These are phyloP conservation scores for Thaumatotibia leucotreta DNA, from an alignment of 1,140 invertebrate genomes.

Conservation along the genomic window DNA sequence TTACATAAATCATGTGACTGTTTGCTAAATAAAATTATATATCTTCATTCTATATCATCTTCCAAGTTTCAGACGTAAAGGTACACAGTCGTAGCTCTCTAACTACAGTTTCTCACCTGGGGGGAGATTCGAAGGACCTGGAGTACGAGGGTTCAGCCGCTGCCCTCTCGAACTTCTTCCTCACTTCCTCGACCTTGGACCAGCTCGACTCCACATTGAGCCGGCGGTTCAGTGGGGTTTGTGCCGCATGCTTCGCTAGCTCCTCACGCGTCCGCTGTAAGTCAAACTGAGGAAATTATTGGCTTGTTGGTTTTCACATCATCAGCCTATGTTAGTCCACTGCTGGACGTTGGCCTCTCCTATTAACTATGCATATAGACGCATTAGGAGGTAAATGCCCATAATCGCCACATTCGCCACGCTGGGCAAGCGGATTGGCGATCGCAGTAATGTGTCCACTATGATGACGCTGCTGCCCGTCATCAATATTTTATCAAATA, in stretches of 20 bases:
- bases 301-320: no score
- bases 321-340: no score
- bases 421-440: no score
- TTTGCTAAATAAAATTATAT: no score
- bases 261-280: constrained; percentile 60
- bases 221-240: constrained; percentile 49
- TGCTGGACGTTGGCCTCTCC: no score
- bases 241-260: constrained; percentile 61
- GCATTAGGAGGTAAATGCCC: no score
- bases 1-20: no score
- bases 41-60: neutral
- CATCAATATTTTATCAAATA: no score
- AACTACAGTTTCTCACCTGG: constrained; percentile 36
- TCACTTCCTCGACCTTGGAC: constrained; percentile 67
- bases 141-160: constrained; percentile 46
- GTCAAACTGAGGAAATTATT: constrained; percentile 27
- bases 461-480: no score
- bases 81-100: neutral
- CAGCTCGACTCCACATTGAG: constrained; percentile 64
- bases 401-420: no score
- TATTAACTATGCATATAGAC: no score
- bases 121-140: constrained; percentile 60
- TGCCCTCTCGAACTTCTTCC: constrained; percentile 66
- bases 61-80: neutral
- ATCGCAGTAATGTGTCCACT: no score